Base-by-base conservation (phyloP, 2,113 vertebrate species). In the Fukomys damarensis region DNA sequence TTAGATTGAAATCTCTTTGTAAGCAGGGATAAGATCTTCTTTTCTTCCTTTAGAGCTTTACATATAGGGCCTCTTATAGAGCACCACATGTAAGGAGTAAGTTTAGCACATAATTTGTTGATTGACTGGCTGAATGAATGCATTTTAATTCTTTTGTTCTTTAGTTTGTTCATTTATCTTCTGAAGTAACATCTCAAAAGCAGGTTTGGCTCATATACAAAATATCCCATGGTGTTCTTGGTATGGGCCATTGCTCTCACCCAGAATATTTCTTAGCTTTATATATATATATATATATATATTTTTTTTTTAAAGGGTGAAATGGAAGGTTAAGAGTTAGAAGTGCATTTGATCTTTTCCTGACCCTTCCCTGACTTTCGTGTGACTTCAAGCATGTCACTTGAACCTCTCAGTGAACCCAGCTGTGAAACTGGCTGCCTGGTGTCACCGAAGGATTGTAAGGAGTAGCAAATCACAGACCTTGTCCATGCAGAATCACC, bases 251-350 rank as follows among this genome's bases (percentile, higher is more conserved):
- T 94, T 97, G 90, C 85, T 81, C 59, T 84, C 87, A 86, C 76
- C n/a, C 54, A 93, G 83, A 95, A 79, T 95, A 84, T 76, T 94
- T 94, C 85, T 87, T 83, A 76, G 59, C 46, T 59, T 81, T 94
- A 76, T 87, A 84, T 30, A 10, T 72, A 68, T 38, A 70, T 22
- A 38, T n/a, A 38, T n/a, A 68, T 68, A 56, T 56, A 56, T 56
- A 56, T 58, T 35, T 41, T 35, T 70, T 95, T 74, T 89, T 13
- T 80, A 58, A 95, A 90, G 65, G 93, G 63, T 77, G 83, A 97
- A 92, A 94, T 96, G 95, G 94, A 93, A 97, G 94, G 97, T 97
- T 97, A 96, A 95, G 94, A 96, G 95, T 96, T 96, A 97, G 95
- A 96, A 43, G 89, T 0, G 0, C 94, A 94, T 96, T 97, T 97